A percentile compares a stretch with the other conserved stretches of the same genome.
Conservation (phyloP, 2,888 invertebrate species). For the Escarpia spicata region DNA sequence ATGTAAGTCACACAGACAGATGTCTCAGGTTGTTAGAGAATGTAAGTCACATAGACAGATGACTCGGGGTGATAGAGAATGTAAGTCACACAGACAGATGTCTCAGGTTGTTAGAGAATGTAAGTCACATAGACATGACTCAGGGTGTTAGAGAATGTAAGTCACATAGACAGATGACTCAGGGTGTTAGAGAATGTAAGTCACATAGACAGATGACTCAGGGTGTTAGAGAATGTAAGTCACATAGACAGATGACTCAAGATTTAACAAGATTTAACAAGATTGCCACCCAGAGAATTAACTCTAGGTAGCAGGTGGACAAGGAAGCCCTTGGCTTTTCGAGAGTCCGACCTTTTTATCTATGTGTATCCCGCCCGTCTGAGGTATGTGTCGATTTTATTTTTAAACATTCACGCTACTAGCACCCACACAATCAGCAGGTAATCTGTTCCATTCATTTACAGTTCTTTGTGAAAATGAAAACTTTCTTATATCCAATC, state of each 20-base stretch:
- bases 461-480: no score
- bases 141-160: not conserved
- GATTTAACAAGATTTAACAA: no score
- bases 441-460: no score
- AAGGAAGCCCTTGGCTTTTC: no score
- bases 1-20: not conserved
- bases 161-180: not conserved
- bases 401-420: no score
- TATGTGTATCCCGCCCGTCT: no score
- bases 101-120: not conserved
- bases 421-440: no score
- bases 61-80: not conserved
- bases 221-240: not conserved
- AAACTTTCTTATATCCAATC: no score
- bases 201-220: not conserved
- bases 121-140: not conserved
- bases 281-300: no score
- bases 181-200: not conserved
- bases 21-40: not conserved
- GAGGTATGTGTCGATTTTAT: no score
- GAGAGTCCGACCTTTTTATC: no score
- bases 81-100: not conserved
- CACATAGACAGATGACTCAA: conserved; percentile 8
- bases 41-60: not conserved
- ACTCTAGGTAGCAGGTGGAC: no score